Evolutionary conservation across 2,797 vertebrate species (phyloP).

Genomic region (Mallotus villosus): DNA sequence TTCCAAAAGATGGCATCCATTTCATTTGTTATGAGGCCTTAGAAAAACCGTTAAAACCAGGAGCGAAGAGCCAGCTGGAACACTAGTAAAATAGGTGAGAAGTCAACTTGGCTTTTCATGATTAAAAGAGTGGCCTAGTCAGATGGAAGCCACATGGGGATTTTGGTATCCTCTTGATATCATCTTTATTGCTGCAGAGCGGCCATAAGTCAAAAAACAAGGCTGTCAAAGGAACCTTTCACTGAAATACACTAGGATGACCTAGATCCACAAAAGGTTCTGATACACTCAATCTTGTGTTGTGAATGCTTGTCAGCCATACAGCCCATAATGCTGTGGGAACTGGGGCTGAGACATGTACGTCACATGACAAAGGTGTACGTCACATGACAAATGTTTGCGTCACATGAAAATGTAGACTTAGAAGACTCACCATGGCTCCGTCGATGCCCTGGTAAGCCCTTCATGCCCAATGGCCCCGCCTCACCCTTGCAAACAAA

Average conservation of each 20-base stretch:
- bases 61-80: constrained; percentile 6
- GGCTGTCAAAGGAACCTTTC: constrained; percentile 1
- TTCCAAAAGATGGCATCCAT: constrained; percentile 21
- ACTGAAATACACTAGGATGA: constrained; percentile 2
- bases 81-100: constrained; percentile 5
- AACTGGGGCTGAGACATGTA: too few species aligned
- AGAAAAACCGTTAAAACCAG: constrained; percentile 9
- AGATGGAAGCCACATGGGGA: constrained; percentile 33
- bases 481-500: constrained; percentile 64
- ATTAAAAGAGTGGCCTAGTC: constrained; percentile 17
- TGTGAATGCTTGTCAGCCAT: too few species aligned
- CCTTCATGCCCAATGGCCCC: constrained; percentile 67
- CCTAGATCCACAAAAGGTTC: background rate
- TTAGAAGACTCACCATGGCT: constrained; percentile 51
- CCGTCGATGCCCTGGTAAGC: constrained; percentile 76
- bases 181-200: constrained; percentile 17
- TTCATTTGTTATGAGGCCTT: constrained; percentile 1
- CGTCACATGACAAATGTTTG: too few species aligned
- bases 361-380: background rate
- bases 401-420: background rate
- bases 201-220: constrained; percentile 26
- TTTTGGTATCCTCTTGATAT: constrained; percentile 3
- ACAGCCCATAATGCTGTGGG: too few species aligned
- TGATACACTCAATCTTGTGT: background rate
- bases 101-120: background rate